A percentile compares a stretch with the other conserved stretches of the same genome.
Conservation (phyloP, 2,888 invertebrate genomes). For the Microchrysa polita region DNA sequence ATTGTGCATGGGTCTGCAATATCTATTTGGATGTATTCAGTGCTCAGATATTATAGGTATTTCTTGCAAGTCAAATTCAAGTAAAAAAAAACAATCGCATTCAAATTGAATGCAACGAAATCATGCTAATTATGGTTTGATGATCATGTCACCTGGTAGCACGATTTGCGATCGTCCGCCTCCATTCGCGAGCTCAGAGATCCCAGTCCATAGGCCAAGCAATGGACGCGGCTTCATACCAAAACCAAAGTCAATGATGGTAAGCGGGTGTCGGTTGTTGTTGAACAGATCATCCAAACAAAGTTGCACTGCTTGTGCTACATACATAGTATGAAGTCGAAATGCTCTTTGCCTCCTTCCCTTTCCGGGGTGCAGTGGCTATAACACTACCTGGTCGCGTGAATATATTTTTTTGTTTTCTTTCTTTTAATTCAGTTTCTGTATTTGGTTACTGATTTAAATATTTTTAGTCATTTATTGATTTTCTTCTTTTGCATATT, state of each 20-base stretch:
- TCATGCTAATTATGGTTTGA: conserved; percentile 34
- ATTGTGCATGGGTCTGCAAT: neutral
- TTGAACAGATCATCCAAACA: no score
- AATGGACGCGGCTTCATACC: no score
- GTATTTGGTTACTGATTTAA: neutral
- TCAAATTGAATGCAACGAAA: conserved; percentile 26
- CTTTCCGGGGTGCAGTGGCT: neutral
- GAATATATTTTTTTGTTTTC: conserved; percentile 10
- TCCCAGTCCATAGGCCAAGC: no score
- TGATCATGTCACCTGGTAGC: conserved; percentile 19
- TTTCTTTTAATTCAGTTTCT: neutral
- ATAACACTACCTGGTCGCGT: neutral
- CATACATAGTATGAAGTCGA: no score
- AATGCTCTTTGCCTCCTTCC: neutral
- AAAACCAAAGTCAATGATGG: neutral
- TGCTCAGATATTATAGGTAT: no score
- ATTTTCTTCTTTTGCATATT: no score
- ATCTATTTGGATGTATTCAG: no score
- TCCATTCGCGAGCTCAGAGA: no score
- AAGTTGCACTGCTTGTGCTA: neutral
- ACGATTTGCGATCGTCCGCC: conserved; percentile 18
- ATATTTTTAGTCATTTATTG: conserved; percentile 25
- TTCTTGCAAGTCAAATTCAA: neutral
- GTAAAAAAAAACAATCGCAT: conserved; percentile 11
- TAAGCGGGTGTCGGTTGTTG: conserved; percentile 8